Conservation (phyloP, 2,797 vertebrate genomes). For the Paratrypauchen microcephalus region DNA sequence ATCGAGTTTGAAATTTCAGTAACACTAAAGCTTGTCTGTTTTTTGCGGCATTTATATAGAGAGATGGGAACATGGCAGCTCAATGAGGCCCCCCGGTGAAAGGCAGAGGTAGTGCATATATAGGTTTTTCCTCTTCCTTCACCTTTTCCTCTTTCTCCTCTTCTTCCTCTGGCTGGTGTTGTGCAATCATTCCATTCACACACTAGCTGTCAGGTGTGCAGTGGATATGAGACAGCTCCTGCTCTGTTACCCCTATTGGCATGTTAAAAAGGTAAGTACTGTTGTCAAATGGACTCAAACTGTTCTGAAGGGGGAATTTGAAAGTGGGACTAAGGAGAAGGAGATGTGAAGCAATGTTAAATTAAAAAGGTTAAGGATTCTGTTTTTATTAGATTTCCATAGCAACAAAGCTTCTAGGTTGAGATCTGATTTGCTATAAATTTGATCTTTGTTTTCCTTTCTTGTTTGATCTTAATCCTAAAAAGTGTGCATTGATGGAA, state of each 20-base stretch:
- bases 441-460: too few relatives aligned
- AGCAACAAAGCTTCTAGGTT: too few relatives aligned
- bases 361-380: neutral
- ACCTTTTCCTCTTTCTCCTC: neutral
- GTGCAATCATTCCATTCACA: conserved; percentile 54
- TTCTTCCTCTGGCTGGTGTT: conserved; percentile 19
- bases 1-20: too few relatives aligned
- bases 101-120: conserved; percentile 18
- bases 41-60: conserved; percentile 54
- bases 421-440: too few relatives aligned
- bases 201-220: conserved; percentile 43
- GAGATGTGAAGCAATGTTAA: neutral
- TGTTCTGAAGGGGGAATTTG: neutral
- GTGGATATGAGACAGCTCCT: conserved; percentile 42
- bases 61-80: conserved; percentile 45
- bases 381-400: too few relatives aligned
- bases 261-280: neutral
- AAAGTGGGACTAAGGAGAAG: neutral
- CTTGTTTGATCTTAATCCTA: too few relatives aligned
- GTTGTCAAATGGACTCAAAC: neutral
- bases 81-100: conserved; percentile 71
- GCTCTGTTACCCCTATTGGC: conserved; percentile 20
- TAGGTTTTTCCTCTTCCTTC: conserved; percentile 19
- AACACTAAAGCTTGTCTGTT: conserved; percentile 24
- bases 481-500: too few relatives aligned